Conservation (phyloP, 2,113 vertebrate genomes). For the Cairina moschata region DNA sequence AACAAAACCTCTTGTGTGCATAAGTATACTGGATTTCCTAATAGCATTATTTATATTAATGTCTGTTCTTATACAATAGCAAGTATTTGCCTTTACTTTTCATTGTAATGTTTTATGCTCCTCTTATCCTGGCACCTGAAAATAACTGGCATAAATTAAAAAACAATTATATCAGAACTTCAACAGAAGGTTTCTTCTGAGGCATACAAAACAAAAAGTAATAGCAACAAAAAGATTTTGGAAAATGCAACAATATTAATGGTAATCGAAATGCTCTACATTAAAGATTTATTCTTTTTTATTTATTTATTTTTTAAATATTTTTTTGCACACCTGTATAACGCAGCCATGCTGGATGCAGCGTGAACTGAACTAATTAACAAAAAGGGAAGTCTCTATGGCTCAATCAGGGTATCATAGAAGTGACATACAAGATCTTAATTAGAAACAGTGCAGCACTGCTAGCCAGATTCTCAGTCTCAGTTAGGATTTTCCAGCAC, state of each 20-base stretch:
- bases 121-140: neutral
- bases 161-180: neutral
- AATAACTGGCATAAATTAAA: slow-evolving; percentile 22
- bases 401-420: neutral
- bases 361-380: neutral
- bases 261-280: neutral
- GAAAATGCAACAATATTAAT: neutral
- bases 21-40: neutral
- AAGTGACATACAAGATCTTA: neutral
- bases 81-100: neutral
- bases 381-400: neutral
- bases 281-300: neutral
- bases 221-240: neutral
- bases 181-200: neutral
- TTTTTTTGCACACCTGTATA: neutral
- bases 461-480: neutral
- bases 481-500: neutral
- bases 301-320: neutral
- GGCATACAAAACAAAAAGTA: neutral
- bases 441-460: neutral
- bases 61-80: neutral
- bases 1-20: neutral
- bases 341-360: neutral
- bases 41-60: neutral
- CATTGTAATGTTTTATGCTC: neutral